Base-by-base conservation (phyloP, 2,888 invertebrate species). In the Laspeyria flexula region DNA sequence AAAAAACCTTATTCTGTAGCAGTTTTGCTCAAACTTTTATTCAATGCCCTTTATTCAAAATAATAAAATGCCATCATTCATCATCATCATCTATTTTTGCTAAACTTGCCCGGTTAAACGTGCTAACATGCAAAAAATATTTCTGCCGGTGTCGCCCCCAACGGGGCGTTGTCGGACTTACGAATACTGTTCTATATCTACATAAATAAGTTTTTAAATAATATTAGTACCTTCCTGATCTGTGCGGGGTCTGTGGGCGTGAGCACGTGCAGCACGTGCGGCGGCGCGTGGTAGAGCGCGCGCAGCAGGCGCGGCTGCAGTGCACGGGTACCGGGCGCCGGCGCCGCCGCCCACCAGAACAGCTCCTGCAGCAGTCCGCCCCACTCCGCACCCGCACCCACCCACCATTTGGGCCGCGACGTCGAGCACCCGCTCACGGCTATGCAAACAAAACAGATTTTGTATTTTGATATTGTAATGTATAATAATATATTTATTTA, bases 311-410 rank as follows among this genome's bases (percentile, higher is more conserved):
- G 67, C 44, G 84, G 77, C 76, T 85, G 87, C 65, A 86, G 73
- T 16, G 55, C 56, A n/a, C 83, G 81, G 39, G 72, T 70, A 45
- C 73, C 82, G 2, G 64, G 42, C 12, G 75, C 83, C 1, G 82
- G 79, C 29, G 75, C 66, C 21, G 74, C 80, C 39, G 82, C 80
- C 92, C 91, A 92, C 79, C 85, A 83, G 72, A 86, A 81, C 79
- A 88, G 73, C 72, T 86, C 84, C 66, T 77, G 77, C 65, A 90
- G 83, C 63, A 80, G 73, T 29, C 55, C 58, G 65, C 66, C 76
- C 82, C 85, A 85, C 71, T 83, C 86, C 53, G 75, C 77, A 45
- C 78, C 73, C 56, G 74, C 71, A 43, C 72, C 65, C 67, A 72
- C 76, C 86, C 86, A 86, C 84, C 87, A 83, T 62, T 77, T 77